phyloP scores from a whole-genome alignment of 2,797 vertebrate species.

The Lerista edwardsae region DNA sequence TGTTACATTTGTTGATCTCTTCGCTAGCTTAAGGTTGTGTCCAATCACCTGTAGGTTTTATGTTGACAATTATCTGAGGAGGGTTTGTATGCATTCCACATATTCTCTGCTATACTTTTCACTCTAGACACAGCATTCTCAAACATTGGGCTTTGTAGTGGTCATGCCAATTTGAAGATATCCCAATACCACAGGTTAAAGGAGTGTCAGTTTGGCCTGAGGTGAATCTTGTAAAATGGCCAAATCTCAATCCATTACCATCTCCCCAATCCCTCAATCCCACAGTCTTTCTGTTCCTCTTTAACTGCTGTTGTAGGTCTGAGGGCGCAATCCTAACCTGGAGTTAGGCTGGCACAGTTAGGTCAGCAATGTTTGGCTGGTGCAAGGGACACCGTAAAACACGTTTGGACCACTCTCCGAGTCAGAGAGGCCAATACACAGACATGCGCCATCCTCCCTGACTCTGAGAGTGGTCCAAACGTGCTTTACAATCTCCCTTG shows the following conservation, averaged over 20 bases:
- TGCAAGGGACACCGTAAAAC: no score
- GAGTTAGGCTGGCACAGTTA: no score
- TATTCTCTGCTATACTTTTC: slow-evolving; percentile 34
- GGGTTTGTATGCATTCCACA: background rate
- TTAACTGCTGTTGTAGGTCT: background rate
- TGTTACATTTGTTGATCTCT: slow-evolving; percentile 13
- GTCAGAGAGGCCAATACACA: no score
- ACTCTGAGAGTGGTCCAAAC: no score
- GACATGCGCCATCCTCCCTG: no score
- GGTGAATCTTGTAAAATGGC: slow-evolving; percentile 1
- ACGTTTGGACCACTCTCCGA: no score
- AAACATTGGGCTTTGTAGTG: slow-evolving; percentile 28
- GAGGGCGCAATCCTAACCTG: no score
- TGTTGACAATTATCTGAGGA: slow-evolving; percentile 5
- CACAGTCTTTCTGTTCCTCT: background rate
- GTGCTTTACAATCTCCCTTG: no score
- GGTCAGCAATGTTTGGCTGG: no score
- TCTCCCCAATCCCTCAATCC: background rate
- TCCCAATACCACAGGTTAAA: background rate
- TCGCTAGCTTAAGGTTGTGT: background rate
- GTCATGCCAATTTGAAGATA: background rate
- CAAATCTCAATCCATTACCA: background rate
- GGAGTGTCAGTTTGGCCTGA: background rate
- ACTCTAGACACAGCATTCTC: slow-evolving; percentile 26
- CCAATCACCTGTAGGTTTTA: background rate